Percentiles rank a stretch among this genome's conserved stretches.
Evolutionary conservation across 2,797 vertebrate species (phyloP).

Genomic region (Acanthiza pusilla): DNA sequence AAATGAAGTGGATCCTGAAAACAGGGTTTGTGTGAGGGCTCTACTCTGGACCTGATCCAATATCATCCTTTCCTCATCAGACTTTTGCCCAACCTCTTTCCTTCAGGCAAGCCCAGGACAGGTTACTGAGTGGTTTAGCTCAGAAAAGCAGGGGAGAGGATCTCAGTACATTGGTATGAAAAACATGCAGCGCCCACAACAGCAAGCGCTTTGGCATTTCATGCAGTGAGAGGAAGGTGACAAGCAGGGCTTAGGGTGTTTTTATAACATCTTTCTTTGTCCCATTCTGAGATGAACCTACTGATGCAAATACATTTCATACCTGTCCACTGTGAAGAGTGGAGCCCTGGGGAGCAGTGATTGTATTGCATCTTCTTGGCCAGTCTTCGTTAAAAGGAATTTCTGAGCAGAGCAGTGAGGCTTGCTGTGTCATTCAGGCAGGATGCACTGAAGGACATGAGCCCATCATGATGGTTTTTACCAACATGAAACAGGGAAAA

Average conservation of each 20-base stretch:
- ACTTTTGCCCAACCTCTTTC: not conserved
- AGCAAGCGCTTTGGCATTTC: not conserved
- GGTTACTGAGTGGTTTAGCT: not conserved
- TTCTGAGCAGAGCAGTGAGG: not conserved
- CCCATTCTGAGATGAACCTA: not conserved
- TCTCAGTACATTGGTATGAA: not conserved
- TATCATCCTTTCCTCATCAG: not conserved
- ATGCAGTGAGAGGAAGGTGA: not conserved
- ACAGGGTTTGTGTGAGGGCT: not conserved
- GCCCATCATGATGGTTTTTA: not conserved
- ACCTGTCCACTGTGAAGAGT: not conserved
- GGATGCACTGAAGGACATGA: not conserved
- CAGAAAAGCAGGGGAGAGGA: not conserved
- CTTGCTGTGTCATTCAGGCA: not conserved
- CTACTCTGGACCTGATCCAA: not conserved
- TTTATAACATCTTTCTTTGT: not conserved
- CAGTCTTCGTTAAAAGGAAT: not conserved
- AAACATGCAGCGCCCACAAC: not conserved
- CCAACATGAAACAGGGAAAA: not conserved
- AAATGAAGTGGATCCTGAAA: not conserved
- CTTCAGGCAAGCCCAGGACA: not conserved
- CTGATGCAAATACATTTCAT: not conserved
- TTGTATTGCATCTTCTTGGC: not conserved
- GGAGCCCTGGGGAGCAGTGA: not conserved
- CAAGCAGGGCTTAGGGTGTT: not conserved